A percentile compares a stretch with the other conserved stretches of the same genome.
These are phyloP conservation scores for Tolypeutes matacus DNA, from an alignment of 2,797 vertebrate genomes.

Conservation along the genomic window DNA sequence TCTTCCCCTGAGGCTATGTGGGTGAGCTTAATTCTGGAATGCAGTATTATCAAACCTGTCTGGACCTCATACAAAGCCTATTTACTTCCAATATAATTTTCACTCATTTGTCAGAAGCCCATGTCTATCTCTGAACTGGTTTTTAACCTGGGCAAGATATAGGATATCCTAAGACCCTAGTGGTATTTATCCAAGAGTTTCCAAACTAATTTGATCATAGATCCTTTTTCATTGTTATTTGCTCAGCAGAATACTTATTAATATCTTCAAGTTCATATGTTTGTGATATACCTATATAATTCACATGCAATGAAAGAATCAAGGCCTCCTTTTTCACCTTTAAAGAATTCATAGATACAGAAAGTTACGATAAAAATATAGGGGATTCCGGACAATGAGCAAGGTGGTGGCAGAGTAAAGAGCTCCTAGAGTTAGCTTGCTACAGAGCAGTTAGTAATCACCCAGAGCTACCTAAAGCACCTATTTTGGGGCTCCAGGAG, in stretches of 20 bases:
- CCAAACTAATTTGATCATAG: neutral
- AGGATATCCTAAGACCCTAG: neutral
- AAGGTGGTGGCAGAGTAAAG: too few relatives aligned
- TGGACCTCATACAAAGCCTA: neutral
- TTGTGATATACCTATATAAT: neutral
- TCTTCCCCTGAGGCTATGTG: neutral
- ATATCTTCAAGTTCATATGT: neutral
- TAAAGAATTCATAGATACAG: too few relatives aligned
- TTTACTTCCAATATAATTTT: neutral
- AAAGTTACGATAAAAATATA: too few relatives aligned
- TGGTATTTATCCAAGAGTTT: neutral
- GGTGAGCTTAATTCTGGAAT: neutral
- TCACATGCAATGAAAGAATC: neutral
- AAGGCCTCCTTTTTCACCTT: neutral
- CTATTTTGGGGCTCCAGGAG: too few relatives aligned
- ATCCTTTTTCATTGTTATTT: neutral
- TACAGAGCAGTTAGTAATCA: too few relatives aligned
- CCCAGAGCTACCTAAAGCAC: too few relatives aligned
- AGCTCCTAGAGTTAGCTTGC: too few relatives aligned
- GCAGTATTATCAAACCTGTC: neutral
- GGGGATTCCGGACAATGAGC: too few relatives aligned
- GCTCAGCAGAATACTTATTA: neutral
- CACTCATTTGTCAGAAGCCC: neutral
- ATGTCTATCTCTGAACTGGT: neutral
- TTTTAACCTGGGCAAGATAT: neutral